Evolutionary conservation across 2,113 vertebrate species (phyloP).

Genomic region (Stercorarius parasiticus): DNA sequence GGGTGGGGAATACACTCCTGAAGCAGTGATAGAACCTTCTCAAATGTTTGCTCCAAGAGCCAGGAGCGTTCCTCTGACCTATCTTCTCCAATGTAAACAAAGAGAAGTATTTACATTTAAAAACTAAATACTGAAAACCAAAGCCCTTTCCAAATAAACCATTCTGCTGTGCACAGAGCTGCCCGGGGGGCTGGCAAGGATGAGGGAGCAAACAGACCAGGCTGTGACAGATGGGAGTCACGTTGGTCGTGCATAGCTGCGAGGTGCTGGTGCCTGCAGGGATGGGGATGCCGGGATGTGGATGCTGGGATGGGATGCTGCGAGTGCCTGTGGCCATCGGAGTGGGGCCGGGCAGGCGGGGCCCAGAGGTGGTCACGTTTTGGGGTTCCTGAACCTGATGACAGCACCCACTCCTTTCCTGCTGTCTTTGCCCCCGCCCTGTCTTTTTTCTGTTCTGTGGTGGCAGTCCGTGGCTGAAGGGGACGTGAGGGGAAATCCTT

Average conservation of each 20-base stretch:
- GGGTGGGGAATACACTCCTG: neutral
- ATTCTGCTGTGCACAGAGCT: neutral
- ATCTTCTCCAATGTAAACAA: neutral
- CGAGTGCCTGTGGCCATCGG: neutral
- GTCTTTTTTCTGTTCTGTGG: neutral
- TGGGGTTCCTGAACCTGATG: neutral
- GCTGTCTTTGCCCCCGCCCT: neutral
- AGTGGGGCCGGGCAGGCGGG: rapidly evolving
- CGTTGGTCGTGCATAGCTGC: neutral
- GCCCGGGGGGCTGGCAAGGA: neutral
- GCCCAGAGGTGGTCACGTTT: rapidly evolving
- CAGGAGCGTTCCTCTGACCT: neutral
- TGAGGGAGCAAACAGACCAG: neutral
- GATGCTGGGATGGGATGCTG: neutral
- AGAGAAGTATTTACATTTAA: neutral
- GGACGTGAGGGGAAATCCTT: neutral
- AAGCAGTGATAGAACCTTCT: neutral
- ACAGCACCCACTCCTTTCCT: neutral
- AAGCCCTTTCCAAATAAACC: neutral
- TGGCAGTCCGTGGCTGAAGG: neutral
- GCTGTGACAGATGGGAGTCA: neutral
- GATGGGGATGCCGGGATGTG: neutral
- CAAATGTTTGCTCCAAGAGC: neutral
- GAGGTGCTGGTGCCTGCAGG: neutral
- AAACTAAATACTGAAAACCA: neutral